phyloP scores from a whole-genome alignment of 2,888 invertebrate genomes.

The Strigamia crassipes region DNA sequence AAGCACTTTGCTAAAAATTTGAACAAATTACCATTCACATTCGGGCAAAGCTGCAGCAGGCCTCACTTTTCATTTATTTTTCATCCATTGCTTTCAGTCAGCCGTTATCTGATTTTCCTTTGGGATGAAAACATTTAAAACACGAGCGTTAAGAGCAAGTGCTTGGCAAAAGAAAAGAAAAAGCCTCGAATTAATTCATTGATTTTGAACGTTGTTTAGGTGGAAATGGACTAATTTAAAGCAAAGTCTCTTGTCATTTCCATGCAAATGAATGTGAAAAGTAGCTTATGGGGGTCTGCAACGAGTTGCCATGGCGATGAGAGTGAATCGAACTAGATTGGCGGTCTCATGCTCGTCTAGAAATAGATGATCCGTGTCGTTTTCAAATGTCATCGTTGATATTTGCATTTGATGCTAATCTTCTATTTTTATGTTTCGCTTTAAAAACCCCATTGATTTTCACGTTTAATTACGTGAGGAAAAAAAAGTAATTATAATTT shows the following conservation, averaged over 20 bases:
- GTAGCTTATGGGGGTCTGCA: neutral
- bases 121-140: neutral
- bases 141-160: neutral
- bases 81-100: neutral
- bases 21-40: neutral
- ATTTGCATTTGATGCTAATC: neutral
- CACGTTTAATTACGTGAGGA: too few species aligned
- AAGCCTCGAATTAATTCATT: constrained; percentile 48
- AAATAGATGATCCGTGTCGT: neutral
- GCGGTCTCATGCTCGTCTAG: neutral
- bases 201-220: neutral
- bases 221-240: neutral
- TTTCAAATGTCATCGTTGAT: neutral
- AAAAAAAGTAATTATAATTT: too few species aligned
- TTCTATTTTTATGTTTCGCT: neutral
- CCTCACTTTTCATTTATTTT: neutral
- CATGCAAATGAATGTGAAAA: neutral
- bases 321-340: neutral
- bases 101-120: neutral
- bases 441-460: too few species aligned
- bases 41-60: neutral
- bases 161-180: neutral
- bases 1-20: constrained; percentile 5
- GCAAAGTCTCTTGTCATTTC: neutral
- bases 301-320: neutral